A percentile compares a stretch with the other conserved stretches of the same genome.
These are phyloP conservation scores for Parascotia fuliginaria DNA, from an alignment of 2,888 invertebrate genomes.

Conservation along the genomic window DNA sequence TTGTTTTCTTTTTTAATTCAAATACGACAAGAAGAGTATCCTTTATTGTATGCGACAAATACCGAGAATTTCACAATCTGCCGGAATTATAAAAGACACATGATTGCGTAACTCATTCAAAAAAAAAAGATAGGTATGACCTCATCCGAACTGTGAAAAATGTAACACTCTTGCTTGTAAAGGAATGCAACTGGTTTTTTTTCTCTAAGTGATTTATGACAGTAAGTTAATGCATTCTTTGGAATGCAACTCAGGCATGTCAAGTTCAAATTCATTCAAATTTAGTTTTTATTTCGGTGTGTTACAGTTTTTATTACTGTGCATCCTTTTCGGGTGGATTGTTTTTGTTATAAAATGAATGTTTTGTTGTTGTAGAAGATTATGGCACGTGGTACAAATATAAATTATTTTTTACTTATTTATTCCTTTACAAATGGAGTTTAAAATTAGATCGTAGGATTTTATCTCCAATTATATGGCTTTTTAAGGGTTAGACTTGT, in stretches of 20 bases:
- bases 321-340: too few relatives aligned
- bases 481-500: too few relatives aligned
- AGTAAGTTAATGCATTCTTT: conserved; percentile 33
- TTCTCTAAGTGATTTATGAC: conserved; percentile 36
- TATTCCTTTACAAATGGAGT: too few relatives aligned
- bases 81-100: conserved; percentile 19
- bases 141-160: conserved; percentile 34
- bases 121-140: conserved; percentile 19
- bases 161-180: conserved; percentile 32
- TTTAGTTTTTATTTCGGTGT: conserved; percentile 6
- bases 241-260: conserved; percentile 40
- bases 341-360: too few relatives aligned
- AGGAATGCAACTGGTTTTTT: conserved; percentile 47
- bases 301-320: conserved; percentile 6
- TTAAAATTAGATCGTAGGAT: too few relatives aligned
- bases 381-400: too few relatives aligned
- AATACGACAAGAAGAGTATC: too few relatives aligned
- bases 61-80: not conserved
- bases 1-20: too few relatives aligned
- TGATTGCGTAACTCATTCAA: conserved; percentile 27
- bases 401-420: too few relatives aligned
- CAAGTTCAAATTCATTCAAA: conserved; percentile 10
- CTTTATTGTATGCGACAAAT: not conserved
- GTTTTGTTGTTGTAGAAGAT: too few relatives aligned
- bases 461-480: too few relatives aligned